These are phyloP conservation scores for Homarus gammarus DNA, from an alignment of 2,888 invertebrate species.

Conservation along the genomic window DNA sequence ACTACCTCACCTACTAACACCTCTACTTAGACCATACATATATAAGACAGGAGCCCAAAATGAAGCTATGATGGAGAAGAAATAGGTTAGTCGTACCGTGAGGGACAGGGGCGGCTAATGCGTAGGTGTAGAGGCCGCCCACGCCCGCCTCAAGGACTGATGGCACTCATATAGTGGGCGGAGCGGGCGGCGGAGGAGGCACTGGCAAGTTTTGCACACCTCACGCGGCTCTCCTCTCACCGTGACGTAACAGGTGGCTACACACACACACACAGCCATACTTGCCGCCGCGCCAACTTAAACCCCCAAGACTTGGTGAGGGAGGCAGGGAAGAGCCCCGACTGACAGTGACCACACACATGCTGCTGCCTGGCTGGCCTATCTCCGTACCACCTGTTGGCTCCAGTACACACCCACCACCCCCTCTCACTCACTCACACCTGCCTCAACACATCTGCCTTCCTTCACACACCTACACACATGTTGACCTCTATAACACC, in stretches of 20 bases:
- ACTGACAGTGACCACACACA: conserved; percentile 65
- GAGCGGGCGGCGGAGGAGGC: conserved; percentile 16
- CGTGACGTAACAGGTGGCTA: conserved; percentile 67
- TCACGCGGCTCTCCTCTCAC: conserved; percentile 28
- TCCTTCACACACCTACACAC: neutral
- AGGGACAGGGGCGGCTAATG: neutral
- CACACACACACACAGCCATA: conserved; percentile 50
- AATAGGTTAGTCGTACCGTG: neutral
- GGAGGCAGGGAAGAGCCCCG: conserved; percentile 6
- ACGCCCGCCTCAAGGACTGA: conserved; percentile 4
- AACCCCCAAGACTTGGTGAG: conserved; percentile 59
- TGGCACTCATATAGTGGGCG: conserved; percentile 49
- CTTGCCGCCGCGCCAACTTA: conserved; percentile 56
- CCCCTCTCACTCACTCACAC: neutral
- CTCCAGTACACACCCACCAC: neutral
- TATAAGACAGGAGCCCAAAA: no score
- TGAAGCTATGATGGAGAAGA: no score
- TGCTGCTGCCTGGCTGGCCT: no score
- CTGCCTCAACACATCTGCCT: conserved; percentile 10
- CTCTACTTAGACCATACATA: neutral
- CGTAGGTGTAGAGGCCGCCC: conserved; percentile 2
- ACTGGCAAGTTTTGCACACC: conserved; percentile 43
- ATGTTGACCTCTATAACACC: no score
- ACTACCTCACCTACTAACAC: neutral
- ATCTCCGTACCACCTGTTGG: conserved; percentile 67